These are phyloP conservation scores for Leucania comma DNA, from an alignment of 2,888 invertebrate species.

Conservation along the genomic window DNA sequence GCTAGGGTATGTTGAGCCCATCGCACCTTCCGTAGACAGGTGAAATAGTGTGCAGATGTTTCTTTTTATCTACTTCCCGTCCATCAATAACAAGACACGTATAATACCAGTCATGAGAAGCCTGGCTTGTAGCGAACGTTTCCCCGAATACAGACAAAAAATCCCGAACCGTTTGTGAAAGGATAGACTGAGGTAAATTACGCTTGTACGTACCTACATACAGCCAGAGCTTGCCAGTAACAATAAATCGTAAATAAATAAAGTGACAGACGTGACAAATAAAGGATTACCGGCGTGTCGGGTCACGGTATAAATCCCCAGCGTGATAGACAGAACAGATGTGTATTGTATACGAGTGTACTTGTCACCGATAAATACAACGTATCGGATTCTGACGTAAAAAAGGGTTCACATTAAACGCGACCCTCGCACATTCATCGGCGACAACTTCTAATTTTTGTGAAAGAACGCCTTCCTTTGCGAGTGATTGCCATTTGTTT, in stretches of 20 bases:
- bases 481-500: conserved; percentile 12
- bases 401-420: conserved; percentile 41
- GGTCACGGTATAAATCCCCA: conserved; percentile 25
- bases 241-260: conserved; percentile 45
- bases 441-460: conserved; percentile 23
- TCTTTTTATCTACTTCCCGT: not conserved
- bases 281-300: conserved; percentile 38
- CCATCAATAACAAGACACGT: not conserved
- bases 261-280: conserved; percentile 35
- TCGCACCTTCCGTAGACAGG: not conserved
- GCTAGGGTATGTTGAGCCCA: conserved; percentile 24
- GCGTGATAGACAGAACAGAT: conserved; percentile 49
- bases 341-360: conserved; percentile 28
- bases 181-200: not conserved
- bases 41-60: not conserved
- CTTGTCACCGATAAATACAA: conserved; percentile 21
- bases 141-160: not conserved
- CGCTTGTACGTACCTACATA: not conserved
- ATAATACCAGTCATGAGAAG: not conserved
- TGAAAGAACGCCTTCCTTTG: conserved; percentile 13
- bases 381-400: conserved; percentile 31
- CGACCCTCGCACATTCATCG: conserved; percentile 30
- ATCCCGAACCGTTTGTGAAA: conserved; percentile 2
- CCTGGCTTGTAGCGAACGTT: too few relatives aligned
- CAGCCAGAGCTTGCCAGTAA: conserved; percentile 6